A percentile compares a stretch with the other conserved stretches of the same genome.
Conservation (phyloP, 2,113 vertebrate species). For the Synodontis membranacea region DNA sequence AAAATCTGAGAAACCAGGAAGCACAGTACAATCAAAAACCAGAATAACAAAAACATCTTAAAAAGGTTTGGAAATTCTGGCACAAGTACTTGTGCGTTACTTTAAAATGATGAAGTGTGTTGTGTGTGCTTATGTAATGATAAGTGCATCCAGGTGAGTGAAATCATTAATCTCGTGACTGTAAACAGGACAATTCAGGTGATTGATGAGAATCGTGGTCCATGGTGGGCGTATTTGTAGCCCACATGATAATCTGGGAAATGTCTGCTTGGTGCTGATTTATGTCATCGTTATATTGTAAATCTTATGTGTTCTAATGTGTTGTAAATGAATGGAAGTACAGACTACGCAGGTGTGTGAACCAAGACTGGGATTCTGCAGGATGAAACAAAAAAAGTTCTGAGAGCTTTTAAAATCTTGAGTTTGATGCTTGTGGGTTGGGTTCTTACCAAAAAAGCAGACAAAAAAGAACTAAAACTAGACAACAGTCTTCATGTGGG, state of each 20-base stretch:
- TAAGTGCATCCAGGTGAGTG: neutral
- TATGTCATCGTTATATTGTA: too few species aligned
- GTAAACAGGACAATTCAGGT: neutral
- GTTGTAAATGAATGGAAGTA: neutral
- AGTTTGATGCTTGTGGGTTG: too few species aligned
- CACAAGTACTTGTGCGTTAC: neutral
- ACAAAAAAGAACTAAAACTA: too few species aligned
- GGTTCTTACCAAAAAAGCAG: too few species aligned
- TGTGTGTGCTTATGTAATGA: too few species aligned
- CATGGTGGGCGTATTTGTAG: neutral
- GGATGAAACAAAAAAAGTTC: too few species aligned
- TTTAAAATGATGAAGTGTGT: neutral
- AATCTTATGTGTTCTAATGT: too few species aligned
- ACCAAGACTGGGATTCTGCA: too few species aligned
- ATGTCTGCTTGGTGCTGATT: neutral
- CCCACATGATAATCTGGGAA: neutral
- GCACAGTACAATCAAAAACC: neutral
- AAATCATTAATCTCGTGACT: too few species aligned
- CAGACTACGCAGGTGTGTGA: too few species aligned
- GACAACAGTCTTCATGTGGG: too few species aligned
- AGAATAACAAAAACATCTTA: neutral
- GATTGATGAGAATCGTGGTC: neutral
- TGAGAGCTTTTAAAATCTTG: too few species aligned
- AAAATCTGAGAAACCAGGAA: neutral
- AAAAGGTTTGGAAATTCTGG: neutral